Evolutionary conservation across 2,797 vertebrate species (phyloP).

Genomic region (Alca torda): DNA sequence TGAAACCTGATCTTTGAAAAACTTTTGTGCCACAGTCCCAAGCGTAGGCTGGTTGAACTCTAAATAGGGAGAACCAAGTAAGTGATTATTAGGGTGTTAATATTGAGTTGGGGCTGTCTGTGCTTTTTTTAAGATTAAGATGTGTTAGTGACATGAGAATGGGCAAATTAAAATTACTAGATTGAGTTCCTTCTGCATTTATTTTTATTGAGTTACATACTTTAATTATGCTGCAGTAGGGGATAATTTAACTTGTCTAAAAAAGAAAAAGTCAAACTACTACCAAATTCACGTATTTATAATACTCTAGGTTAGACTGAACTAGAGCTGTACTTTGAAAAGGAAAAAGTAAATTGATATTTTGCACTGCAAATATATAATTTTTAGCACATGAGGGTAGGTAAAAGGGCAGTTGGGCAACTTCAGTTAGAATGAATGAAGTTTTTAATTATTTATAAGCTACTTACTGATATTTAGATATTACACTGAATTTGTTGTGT

Average conservation of each 20-base stretch:
- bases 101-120: background rate
- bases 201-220: background rate
- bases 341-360: background rate
- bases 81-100: background rate
- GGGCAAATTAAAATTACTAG: background rate
- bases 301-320: background rate
- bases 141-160: background rate
- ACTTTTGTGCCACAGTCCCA: background rate
- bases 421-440: background rate
- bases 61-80: background rate
- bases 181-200: background rate
- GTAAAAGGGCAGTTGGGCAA: background rate
- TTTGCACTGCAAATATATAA: background rate
- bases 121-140: background rate
- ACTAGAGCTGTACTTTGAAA: background rate
- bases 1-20: background rate
- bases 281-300: background rate
- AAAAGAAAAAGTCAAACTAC: background rate
- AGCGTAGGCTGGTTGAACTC: background rate
- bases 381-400: background rate
- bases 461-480: background rate
- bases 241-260: background rate
- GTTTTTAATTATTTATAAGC: background rate
- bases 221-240: background rate
- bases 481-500: background rate